Base-by-base conservation (phyloP, 2,797 vertebrate genomes). In the Ctenopoma kingsleyae region DNA sequence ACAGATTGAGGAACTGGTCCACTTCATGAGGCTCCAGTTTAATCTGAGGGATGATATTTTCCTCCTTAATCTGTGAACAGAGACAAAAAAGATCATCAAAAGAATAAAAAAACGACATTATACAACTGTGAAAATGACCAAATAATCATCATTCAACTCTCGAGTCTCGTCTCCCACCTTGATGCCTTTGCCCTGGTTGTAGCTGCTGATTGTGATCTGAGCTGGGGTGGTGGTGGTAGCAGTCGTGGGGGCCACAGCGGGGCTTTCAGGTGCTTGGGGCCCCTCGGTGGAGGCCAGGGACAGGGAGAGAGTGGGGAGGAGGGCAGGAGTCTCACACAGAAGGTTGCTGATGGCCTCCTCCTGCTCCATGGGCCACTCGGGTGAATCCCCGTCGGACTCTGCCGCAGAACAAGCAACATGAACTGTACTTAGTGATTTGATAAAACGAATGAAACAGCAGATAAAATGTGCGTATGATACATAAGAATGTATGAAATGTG, bases 11-110 rank as follows among this genome's bases (percentile, higher is more conserved):
- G 82, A 99, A 99, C 90, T 97, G 97, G 87, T 99, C 98, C 68
- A 99, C 98, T 90, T 99, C 97, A 25, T 99, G 98, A 19, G 97
- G 97, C 74, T 99, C 97, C 92, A 99, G 82, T 80, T 99, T 99
- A 61, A 99, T 97, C 91, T 98, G 94, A 3, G 97, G 98, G 76
- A 94, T 86, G 74, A 94, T 61, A 13, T 88, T 95, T 84, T 96
- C 94, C 61, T 96, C 93, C 53, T 97, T 97, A 11, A 95, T 90
- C 98, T 99, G 87, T 17, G 20, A 16, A 41, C 3, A 57, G 3
- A 75, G 17, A 66, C 2, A 57, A 50, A 13, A 9, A 3, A 47
- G 0, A 80, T 55, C 16, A 15, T 15, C 60, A n/a, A 15, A 16
- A 68, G 53, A 48, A 0, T 58, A 25, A 15, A 60, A 3, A 50